A percentile compares a stretch with the other conserved stretches of the same genome.
These are phyloP conservation scores for Listrodromus nycthemerus DNA, from an alignment of 2,888 invertebrate species.

Conservation along the genomic window DNA sequence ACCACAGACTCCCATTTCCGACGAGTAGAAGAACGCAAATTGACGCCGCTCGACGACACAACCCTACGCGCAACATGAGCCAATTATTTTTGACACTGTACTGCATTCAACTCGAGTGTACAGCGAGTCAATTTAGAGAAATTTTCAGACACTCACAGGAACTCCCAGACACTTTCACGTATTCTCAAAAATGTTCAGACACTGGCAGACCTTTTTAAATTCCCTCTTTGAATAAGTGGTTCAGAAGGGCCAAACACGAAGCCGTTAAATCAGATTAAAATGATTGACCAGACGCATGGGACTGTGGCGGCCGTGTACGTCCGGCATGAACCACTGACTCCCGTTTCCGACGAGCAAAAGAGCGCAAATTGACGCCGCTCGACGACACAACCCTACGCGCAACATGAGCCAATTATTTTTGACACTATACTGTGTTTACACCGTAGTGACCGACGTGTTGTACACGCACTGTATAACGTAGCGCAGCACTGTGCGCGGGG, in stretches of 20 bases:
- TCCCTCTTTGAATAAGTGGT: not conserved
- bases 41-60: constrained; percentile 51
- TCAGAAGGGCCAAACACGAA: not conserved
- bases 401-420: constrained; percentile 66
- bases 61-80: constrained; percentile 55
- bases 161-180: too few species aligned
- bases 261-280: constrained; percentile 47
- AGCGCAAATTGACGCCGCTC: constrained; percentile 60
- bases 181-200: too few species aligned
- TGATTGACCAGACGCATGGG: constrained; percentile 30
- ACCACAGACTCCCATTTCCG: constrained; percentile 39
- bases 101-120: too few species aligned
- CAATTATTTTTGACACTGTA: constrained; percentile 65
- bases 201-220: too few species aligned
- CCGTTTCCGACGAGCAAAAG: constrained; percentile 52
- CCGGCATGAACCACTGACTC: constrained; percentile 43
- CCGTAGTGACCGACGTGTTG: constrained; percentile 14
- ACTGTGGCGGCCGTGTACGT: constrained; percentile 19
- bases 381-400: constrained; percentile 58
- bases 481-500: constrained; percentile 4
- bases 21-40: constrained; percentile 62
- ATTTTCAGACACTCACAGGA: too few species aligned
- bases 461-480: constrained; percentile 22
- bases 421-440: constrained; percentile 30
- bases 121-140: too few species aligned